These are phyloP conservation scores for Triops cancriformis DNA, from an alignment of 1,140 invertebrate species.

Conservation along the genomic window DNA sequence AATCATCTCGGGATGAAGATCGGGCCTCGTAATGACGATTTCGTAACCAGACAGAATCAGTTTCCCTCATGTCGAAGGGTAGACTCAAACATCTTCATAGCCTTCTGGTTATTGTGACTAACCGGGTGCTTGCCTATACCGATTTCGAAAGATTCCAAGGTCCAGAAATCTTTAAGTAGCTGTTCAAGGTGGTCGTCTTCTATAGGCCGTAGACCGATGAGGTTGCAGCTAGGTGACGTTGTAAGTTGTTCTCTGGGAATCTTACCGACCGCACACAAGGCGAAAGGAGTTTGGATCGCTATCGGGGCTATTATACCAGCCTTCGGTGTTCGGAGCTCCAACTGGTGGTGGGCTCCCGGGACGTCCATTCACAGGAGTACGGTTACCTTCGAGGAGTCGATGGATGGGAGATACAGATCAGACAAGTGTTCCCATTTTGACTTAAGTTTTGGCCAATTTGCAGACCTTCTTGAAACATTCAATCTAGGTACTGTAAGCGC, in stretches of 20 bases:
- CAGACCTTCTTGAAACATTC: conserved; percentile 17
- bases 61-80: conserved; percentile 14
- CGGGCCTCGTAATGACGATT: too few relatives aligned
- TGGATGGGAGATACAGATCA: conserved; percentile 17
- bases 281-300: conserved; percentile 17
- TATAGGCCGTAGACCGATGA: neutral
- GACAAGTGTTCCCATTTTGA: conserved; percentile 15
- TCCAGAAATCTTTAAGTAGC: conserved; percentile 25
- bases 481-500: conserved; percentile 16
- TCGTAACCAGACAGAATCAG: too few relatives aligned
- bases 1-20: too few relatives aligned
- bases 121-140: neutral
- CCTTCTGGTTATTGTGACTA: neutral
- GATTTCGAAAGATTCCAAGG: conserved; percentile 24
- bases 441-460: conserved; percentile 21
- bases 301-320: neutral
- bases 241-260: neutral
- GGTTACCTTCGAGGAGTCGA: conserved; percentile 19
- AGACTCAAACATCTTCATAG: neutral
- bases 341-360: neutral
- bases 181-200: conserved; percentile 17
- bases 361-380: conserved; percentile 20
- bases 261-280: neutral
- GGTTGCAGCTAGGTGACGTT: too few relatives aligned
- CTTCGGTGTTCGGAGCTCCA: neutral